Evolutionary conservation across 2,797 vertebrate genomes (phyloP).

Genomic region (Rachycentron canadum): DNA sequence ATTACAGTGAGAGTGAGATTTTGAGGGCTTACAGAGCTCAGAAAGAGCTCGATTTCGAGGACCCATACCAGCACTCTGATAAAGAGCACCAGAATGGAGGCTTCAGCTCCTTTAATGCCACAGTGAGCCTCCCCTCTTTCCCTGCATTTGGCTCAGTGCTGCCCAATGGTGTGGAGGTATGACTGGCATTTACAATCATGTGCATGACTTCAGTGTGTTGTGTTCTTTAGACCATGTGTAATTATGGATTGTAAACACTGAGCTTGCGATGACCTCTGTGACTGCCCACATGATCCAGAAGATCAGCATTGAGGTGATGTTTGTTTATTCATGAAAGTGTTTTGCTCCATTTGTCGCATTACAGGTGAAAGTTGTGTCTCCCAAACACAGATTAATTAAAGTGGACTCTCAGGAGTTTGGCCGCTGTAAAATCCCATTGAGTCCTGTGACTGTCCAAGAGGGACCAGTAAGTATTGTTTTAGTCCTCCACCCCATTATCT

Average conservation of each 20-base stretch:
- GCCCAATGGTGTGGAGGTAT: constrained; percentile 82
- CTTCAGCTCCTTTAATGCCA: constrained; percentile 68
- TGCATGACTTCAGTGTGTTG: background rate
- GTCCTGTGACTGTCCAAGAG: constrained; percentile 81
- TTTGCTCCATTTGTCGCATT: constrained; percentile 31
- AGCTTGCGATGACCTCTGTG: background rate
- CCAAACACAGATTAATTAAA: constrained; percentile 94
- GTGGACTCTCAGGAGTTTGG: constrained; percentile 91
- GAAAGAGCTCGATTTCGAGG: constrained; percentile 93
- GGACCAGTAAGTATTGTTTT: constrained; percentile 80
- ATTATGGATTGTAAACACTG: background rate
- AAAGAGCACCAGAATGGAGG: constrained; percentile 81
- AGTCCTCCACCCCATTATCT: background rate
- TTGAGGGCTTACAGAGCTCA: constrained; percentile 91
- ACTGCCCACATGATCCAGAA: background rate
- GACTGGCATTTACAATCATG: constrained; percentile 3
- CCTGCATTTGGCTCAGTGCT: constrained; percentile 79
- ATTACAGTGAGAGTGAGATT: constrained; percentile 94
- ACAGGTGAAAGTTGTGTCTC: constrained; percentile 89
- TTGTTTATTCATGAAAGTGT: background rate
- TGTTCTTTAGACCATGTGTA: background rate
- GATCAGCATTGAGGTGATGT: background rate
- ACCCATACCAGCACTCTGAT: constrained; percentile 89
- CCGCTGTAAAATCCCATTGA: constrained; percentile 85
- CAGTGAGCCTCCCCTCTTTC: constrained; percentile 81